These are phyloP conservation scores for Cyprinella venusta DNA, from an alignment of 2,797 vertebrate genomes.

Conservation along the genomic window DNA sequence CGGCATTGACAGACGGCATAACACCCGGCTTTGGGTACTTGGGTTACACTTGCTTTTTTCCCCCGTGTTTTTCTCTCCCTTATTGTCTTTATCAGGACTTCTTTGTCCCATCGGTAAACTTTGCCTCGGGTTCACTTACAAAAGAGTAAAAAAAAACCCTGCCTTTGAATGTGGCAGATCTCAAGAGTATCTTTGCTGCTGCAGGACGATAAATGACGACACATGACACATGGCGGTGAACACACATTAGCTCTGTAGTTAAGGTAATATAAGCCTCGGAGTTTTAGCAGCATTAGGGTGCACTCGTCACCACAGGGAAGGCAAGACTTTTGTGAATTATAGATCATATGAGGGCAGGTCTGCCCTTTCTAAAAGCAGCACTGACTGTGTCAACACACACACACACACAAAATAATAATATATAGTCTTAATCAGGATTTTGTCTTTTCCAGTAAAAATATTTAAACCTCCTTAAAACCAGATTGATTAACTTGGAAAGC, in stretches of 20 bases:
- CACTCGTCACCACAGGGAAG: constrained; percentile 42
- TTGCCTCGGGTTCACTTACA: constrained; percentile 37
- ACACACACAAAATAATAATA: too few relatives aligned
- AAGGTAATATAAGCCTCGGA: constrained; percentile 43
- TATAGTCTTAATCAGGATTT: neutral
- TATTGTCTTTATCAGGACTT: constrained; percentile 60
- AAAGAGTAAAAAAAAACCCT: constrained; percentile 33
- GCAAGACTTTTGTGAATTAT: constrained; percentile 58
- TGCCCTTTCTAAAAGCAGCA: constrained; percentile 55
- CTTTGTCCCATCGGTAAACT: constrained; percentile 35
- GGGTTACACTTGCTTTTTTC: constrained; percentile 75
- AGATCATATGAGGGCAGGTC: constrained; percentile 57
- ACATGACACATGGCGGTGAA: constrained; percentile 34
- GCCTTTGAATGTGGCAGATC: constrained; percentile 30
- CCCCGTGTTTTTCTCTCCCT: constrained; percentile 58
- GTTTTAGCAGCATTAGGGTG: constrained; percentile 18
- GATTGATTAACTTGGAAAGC: neutral
- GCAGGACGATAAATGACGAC: constrained; percentile 44
- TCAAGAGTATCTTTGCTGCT: constrained; percentile 18
- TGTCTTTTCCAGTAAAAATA: neutral
- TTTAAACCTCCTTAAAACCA: neutral
- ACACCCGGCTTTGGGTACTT: constrained; percentile 74
- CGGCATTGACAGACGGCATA: constrained; percentile 72
- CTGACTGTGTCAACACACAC: neutral
- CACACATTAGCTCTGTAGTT: constrained; percentile 21